Evolutionary conservation across 2,888 invertebrate genomes (phyloP), one percentile per base, ranked within the genome.

Genomic region (Diadegma fenestrale): DNA sequence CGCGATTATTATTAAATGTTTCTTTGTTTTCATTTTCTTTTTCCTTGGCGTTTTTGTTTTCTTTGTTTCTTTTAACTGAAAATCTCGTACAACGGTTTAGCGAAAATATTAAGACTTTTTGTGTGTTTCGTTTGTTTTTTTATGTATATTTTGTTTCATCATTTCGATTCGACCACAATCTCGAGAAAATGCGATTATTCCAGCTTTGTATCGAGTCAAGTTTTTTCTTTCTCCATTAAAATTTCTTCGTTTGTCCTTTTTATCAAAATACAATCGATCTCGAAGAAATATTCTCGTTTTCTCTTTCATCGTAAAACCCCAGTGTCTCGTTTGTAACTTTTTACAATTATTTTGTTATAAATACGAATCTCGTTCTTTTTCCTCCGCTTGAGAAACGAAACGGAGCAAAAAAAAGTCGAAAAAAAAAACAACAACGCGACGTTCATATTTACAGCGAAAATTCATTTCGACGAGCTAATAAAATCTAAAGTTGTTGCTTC

Each of bases 31-130:
- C 64, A 72, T 30, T 73, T 71, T 78, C 26, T 58, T 48, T 43
- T 80, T 45, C 51, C 54, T 37, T 2, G 68, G 30, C 69, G n/a
- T n/a, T n/a, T n/a, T n/a, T n/a, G n/a, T 68, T n/a, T 63, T 85
- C 68, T 69, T n/a, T 66, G 51, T 66, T 37, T 63, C 17, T 22
- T 75, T 64, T 82, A 76, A 89, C 88, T 85, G 82, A 83, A 88
- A 88, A 87, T 76, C 86, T 73, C 86, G 84, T 88, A 88, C 82
- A 88, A 81, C 71, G 77, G 81, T 88, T 87, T 89, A 89, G 90
- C 89, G 91, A 91, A 91, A 91, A 91, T 91, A 91, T 89, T 71
- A 78, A 64, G 72, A 80, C 87, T 72, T 80, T 58, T 61, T 41
- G 37, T 66, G 48, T 61, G n/a, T 71, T 7, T 37, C n/a, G 37